Conservation (phyloP, 2,888 invertebrate genomes). For the Leptinotarsa rubiginosa region DNA sequence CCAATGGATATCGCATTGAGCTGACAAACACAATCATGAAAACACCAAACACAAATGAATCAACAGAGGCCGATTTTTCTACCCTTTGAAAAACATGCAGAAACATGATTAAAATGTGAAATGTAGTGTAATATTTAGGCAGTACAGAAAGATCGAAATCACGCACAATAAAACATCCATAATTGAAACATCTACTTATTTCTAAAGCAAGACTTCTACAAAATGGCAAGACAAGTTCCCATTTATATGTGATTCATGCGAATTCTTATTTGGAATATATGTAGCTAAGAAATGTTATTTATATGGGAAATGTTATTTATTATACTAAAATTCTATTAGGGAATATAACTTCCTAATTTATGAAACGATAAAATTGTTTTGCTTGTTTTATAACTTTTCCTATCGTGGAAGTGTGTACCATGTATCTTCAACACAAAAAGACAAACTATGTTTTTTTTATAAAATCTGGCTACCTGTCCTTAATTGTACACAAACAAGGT, state of each 20-base stretch:
- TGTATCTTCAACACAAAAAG: too few species aligned
- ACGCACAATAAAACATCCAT: constrained; percentile 3
- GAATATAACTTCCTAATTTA: too few species aligned
- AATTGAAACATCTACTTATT: not conserved
- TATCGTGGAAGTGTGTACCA: too few species aligned
- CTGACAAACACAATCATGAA: not conserved
- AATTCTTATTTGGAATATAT: not conserved
- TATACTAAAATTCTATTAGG: too few species aligned
- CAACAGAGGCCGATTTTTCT: constrained; percentile 9
- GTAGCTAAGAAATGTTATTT: too few species aligned
- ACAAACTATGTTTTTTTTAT: too few species aligned
- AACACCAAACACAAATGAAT: not conserved
- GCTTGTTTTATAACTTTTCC: too few species aligned
- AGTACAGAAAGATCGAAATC: constrained; percentile 36
- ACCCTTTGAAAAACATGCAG: constrained; percentile 47
- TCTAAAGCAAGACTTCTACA: constrained; percentile 10
- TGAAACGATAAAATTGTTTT: too few species aligned
- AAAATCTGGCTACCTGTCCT: too few species aligned
- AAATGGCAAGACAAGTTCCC: not conserved
- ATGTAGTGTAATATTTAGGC: constrained; percentile 58
- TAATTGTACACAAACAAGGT: too few species aligned
- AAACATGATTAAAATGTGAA: constrained; percentile 38
- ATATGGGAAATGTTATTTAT: too few species aligned
- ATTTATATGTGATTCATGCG: not conserved
- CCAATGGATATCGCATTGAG: too few species aligned